phyloP scores from a whole-genome alignment of 2,113 vertebrate species.

The Mastomys natalensis region DNA sequence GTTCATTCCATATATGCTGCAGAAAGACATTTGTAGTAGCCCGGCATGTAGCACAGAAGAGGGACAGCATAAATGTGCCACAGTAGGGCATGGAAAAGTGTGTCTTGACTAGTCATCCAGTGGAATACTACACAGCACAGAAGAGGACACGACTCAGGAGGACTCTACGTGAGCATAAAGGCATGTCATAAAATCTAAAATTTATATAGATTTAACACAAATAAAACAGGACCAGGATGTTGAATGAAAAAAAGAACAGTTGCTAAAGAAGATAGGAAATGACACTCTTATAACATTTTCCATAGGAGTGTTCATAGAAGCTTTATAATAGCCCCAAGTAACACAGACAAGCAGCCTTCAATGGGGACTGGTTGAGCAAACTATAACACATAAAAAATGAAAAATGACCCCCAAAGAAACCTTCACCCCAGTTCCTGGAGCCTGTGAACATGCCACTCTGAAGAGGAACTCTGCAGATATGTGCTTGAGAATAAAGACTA shows the following conservation, averaged over 20 bases:
- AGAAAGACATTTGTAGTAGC: not conserved
- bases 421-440: not conserved
- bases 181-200: not conserved
- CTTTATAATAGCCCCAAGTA: not conserved
- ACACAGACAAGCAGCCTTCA: not conserved
- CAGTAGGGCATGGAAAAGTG: no score
- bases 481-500: not conserved
- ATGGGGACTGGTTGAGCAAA: not conserved
- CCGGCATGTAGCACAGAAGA: not conserved
- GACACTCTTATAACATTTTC: not conserved
- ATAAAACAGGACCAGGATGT: not conserved
- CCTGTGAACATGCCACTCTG: not conserved
- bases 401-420: not conserved
- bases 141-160: not conserved
- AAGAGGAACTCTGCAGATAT: not conserved
- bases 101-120: not conserved
- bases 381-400: not conserved
- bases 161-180: accelerated
- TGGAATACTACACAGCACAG: not conserved
- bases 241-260: not conserved
- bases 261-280: not conserved
- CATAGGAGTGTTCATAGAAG: not conserved
- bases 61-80: not conserved
- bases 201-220: not conserved
- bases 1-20: not conserved